phyloP scores from a whole-genome alignment of 2,888 invertebrate genomes.

The Frankliniella intonsa region DNA sequence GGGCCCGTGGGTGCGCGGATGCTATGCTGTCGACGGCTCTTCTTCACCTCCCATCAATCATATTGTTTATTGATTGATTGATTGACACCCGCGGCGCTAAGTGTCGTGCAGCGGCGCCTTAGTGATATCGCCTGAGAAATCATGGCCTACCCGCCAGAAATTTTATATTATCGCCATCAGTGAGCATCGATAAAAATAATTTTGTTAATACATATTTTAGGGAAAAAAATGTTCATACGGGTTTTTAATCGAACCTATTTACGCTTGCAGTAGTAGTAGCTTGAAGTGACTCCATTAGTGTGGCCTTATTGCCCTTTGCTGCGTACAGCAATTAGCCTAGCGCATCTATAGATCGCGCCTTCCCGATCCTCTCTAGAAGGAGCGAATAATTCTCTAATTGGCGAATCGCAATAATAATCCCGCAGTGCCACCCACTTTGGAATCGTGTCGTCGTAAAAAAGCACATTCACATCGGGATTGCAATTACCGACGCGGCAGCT shows the following conservation, averaged over 20 bases:
- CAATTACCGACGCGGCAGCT: not conserved
- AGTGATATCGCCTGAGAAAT: not conserved
- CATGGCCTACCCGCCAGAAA: too few relatives aligned
- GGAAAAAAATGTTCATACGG: not conserved
- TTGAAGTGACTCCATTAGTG: too few relatives aligned
- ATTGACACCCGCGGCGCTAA: slow-evolving; percentile 9
- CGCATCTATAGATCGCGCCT: not conserved
- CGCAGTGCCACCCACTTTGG: slow-evolving; percentile 3
- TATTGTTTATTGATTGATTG: slow-evolving; percentile 19
- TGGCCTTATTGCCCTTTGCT: too few relatives aligned
- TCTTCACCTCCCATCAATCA: slow-evolving; percentile 1
- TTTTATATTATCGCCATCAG: too few relatives aligned
- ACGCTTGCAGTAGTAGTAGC: too few relatives aligned
- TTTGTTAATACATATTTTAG: not conserved
- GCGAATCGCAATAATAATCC: not conserved
- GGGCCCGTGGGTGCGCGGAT: too few relatives aligned
- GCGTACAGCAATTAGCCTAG: too few relatives aligned
- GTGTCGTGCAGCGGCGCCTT: not conserved
- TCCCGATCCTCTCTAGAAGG: not conserved
- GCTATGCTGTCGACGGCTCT: not conserved
- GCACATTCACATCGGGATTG: not conserved
- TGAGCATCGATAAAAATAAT: too few relatives aligned
- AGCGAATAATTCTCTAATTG: slow-evolving; percentile 2
- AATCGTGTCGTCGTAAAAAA: not conserved
- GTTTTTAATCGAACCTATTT: not conserved